These are phyloP conservation scores for Corythaeola cristata DNA, from an alignment of 2,113 vertebrate species.

Conservation along the genomic window DNA sequence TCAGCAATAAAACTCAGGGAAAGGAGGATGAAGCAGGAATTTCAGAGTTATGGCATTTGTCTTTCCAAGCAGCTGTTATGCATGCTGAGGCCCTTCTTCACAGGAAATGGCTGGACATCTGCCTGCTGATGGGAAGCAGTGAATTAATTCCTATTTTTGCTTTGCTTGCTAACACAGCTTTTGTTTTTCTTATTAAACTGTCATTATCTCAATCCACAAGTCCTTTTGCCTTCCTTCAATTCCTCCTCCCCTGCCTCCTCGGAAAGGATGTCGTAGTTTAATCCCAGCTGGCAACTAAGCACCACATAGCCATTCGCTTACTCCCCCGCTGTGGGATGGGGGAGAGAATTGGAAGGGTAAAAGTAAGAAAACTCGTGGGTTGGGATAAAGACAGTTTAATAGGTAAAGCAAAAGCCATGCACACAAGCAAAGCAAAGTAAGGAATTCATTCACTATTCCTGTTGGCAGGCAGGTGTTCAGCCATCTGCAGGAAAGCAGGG, in stretches of 20 bases:
- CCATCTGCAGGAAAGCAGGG: too few relatives aligned
- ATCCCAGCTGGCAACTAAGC: too few relatives aligned
- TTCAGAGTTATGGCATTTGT: background rate
- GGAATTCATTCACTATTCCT: too few relatives aligned
- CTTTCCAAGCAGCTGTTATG: background rate
- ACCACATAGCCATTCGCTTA: too few relatives aligned
- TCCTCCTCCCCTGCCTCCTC: rapidly evolving
- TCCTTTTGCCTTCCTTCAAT: background rate
- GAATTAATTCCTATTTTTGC: background rate
- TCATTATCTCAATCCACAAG: rapidly evolving
- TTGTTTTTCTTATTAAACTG: background rate
- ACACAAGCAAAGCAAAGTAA: too few relatives aligned
- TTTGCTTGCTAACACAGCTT: background rate
- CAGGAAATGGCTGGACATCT: background rate
- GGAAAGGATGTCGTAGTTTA: background rate
- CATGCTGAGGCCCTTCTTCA: background rate
- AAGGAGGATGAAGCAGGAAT: background rate
- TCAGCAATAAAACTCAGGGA: background rate
- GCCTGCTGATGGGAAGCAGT: background rate
- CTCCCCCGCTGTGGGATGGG: too few relatives aligned
- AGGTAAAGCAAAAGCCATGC: too few relatives aligned
- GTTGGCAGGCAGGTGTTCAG: too few relatives aligned
- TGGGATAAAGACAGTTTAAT: too few relatives aligned
- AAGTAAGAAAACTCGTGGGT: too few relatives aligned
- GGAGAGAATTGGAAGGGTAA: too few relatives aligned